Evolutionary conservation across 2,113 vertebrate species (phyloP).

Genomic region (Strigops habroptila): DNA sequence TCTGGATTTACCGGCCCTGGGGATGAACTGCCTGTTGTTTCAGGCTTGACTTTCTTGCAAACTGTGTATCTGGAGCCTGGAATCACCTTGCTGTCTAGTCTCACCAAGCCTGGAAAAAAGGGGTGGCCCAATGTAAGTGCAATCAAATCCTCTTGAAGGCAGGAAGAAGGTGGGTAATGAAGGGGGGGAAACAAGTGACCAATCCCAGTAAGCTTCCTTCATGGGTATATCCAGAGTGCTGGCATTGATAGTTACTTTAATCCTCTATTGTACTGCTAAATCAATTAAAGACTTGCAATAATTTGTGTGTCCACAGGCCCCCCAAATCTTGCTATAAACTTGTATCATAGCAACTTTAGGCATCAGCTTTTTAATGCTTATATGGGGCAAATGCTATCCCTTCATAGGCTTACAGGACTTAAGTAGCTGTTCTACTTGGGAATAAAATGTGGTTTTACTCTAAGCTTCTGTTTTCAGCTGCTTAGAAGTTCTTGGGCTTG

Average conservation of each 20-base stretch:
- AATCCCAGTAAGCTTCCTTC: neutral
- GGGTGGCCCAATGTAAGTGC: neutral
- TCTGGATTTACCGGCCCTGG: neutral
- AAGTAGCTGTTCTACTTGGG: neutral
- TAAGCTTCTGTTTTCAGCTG: neutral
- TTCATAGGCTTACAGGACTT: neutral
- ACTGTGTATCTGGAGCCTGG: neutral
- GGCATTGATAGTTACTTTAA: neutral
- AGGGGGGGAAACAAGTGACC: neutral
- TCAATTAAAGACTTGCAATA: fast-evolving
- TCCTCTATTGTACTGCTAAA: neutral
- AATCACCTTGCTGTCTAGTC: neutral
- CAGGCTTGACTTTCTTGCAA: neutral
- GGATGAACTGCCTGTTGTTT: neutral
- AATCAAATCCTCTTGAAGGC: neutral
- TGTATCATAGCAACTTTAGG: neutral
- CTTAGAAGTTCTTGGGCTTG: neutral
- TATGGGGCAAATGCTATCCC: neutral
- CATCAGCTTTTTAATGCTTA: neutral
- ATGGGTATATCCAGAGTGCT: neutral
- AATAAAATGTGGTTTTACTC: neutral
- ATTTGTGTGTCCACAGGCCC: neutral
- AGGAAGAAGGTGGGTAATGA: neutral
- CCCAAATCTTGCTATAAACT: neutral
- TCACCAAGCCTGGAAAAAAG: neutral